Conservation (phyloP, 2,888 invertebrate genomes). For the Orchestes rusci region DNA sequence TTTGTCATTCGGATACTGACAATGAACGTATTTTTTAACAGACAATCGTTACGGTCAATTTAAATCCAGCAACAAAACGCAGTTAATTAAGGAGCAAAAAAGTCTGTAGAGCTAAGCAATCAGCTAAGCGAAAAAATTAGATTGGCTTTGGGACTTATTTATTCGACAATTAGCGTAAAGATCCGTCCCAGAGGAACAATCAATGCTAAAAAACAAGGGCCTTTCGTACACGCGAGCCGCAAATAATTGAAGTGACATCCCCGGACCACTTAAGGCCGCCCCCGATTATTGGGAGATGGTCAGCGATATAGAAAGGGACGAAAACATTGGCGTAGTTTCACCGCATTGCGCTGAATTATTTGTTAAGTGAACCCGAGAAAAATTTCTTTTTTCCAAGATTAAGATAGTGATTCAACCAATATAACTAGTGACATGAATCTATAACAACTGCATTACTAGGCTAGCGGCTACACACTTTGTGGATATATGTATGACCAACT, state of each 20-base stretch:
- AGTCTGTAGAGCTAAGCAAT: constrained; percentile 18
- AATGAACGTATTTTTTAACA: constrained; percentile 3
- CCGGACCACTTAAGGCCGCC: constrained; percentile 23
- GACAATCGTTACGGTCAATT: too few species aligned
- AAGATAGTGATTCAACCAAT: too few species aligned
- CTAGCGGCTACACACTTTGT: too few species aligned
- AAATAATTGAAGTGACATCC: constrained; percentile 32
- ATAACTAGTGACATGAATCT: too few species aligned
- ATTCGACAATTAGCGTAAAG: constrained; percentile 34
- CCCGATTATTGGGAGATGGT: constrained; percentile 8
- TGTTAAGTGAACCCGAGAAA: not conserved
- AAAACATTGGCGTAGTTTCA: constrained; percentile 14
- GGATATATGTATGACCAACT: too few species aligned
- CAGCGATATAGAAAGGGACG: too few species aligned
- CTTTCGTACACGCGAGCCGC: constrained; percentile 30
- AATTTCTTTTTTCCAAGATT: not conserved
- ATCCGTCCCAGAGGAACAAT: constrained; percentile 34
- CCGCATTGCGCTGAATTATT: not conserved
- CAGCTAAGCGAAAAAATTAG: constrained; percentile 25
- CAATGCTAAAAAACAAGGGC: constrained; percentile 26
- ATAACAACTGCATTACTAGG: too few species aligned
- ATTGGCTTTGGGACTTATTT: constrained; percentile 29
- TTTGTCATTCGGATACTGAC: not conserved
- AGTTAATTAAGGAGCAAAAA: constrained; percentile 18
- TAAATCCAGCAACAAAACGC: constrained; percentile 11